Evolutionary conservation across 2,113 vertebrate species (phyloP).

Genomic region (Rhagologus leucostigma): DNA sequence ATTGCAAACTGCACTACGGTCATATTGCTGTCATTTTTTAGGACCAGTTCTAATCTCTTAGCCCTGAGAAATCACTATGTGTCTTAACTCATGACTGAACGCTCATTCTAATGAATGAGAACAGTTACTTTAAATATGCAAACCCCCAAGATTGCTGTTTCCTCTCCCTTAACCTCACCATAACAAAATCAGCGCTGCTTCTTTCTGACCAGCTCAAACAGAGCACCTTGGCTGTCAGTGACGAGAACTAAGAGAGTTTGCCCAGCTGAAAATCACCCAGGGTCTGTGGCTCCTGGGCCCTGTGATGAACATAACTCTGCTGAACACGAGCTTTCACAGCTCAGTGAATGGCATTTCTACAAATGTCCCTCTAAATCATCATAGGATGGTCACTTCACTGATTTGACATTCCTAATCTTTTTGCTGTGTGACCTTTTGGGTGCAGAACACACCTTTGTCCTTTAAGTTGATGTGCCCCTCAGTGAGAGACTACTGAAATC

Average conservation of each 20-base stretch:
- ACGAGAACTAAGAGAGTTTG: not conserved
- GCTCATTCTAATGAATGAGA: not conserved
- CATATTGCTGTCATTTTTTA: not conserved
- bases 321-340: not conserved
- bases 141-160: not conserved
- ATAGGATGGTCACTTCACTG: fast-evolving
- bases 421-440: not conserved
- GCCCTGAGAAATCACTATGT: not conserved
- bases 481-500: not conserved
- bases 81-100: not conserved
- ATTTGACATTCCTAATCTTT: not conserved
- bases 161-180: not conserved
- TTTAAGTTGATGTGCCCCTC: not conserved
- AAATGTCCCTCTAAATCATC: not conserved
- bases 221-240: not conserved
- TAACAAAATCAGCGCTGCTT: not conserved
- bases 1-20: not conserved
- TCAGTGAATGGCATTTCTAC: not conserved
- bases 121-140: not conserved
- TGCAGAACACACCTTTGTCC: not conserved
- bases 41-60: not conserved
- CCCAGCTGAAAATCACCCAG: not conserved
- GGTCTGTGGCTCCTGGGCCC: not conserved
- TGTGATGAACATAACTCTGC: not conserved
- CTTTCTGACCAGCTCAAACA: not conserved